Evolutionary conservation across 2,113 vertebrate genomes (phyloP).

Genomic region (Rutilus rutilus): DNA sequence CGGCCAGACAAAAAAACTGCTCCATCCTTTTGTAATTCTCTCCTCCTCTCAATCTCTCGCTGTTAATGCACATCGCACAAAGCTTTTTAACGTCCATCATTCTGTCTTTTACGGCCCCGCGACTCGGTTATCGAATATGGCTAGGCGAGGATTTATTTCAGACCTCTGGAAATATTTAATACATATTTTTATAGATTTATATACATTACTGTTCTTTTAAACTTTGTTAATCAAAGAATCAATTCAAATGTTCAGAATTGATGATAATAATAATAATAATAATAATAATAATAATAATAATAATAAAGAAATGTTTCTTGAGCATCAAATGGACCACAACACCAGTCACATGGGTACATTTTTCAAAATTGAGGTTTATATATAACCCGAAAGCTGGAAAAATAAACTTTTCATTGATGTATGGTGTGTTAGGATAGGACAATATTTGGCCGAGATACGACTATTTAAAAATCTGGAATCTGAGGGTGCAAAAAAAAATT

Average conservation of each 20-base stretch:
- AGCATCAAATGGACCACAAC: background rate
- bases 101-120: background rate
- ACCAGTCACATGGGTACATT: too few species aligned
- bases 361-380: too few species aligned
- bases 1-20: conserved; percentile 46
- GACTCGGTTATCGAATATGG: background rate
- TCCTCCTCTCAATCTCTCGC: conserved; percentile 15
- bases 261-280: background rate
- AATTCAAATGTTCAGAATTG: background rate
- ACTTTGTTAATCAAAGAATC: too few species aligned
- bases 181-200: too few species aligned
- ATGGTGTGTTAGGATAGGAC: too few species aligned
- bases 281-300: background rate
- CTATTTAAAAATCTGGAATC: too few species aligned
- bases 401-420: too few species aligned
- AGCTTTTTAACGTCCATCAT: conserved; percentile 16
- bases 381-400: too few species aligned
- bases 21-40: conserved; percentile 16
- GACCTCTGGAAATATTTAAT: too few species aligned
- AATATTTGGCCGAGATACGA: too few species aligned
- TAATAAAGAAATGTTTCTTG: background rate
- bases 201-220: too few species aligned
- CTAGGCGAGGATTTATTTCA: background rate
- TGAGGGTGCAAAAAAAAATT: too few species aligned
- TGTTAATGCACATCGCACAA: background rate